Conservation (phyloP, 2,797 vertebrate species). For the Moxostoma hubbsi region DNA sequence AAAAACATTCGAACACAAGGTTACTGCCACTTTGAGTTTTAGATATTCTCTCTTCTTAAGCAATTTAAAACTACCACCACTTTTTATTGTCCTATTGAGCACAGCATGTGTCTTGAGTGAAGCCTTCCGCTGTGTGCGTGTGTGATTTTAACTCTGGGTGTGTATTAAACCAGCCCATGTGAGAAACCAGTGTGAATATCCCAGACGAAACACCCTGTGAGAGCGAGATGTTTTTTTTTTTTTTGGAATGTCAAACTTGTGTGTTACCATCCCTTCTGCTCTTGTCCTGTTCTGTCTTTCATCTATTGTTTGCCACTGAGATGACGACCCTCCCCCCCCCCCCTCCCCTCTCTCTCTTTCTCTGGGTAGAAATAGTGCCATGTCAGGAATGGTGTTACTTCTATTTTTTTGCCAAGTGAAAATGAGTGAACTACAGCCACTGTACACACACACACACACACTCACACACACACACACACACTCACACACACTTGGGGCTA, state of each 20-base stretch:
- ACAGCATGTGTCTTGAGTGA: conserved; percentile 16
- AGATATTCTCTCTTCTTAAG: neutral
- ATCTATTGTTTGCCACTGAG: conserved; percentile 53
- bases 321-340: conserved; percentile 72
- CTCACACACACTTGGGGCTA: conserved; percentile 53
- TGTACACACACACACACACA: neutral
- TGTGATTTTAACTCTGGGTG: conserved; percentile 10
- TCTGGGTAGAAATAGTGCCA: conserved; percentile 60
- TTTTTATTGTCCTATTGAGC: conserved; percentile 14
- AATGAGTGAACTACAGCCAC: conserved; percentile 66
- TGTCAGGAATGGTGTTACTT: conserved; percentile 71
- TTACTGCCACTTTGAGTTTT: neutral
- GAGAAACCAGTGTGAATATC: conserved; percentile 17
- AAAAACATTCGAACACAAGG: no score
- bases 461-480: conserved; percentile 20
- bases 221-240: neutral
- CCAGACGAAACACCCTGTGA: neutral
- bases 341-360: conserved; percentile 49
- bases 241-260: conserved; percentile 38
- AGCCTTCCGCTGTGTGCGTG: conserved; percentile 8
- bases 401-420: conserved; percentile 71
- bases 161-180: neutral
- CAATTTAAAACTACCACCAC: neutral
- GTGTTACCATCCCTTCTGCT: conserved; percentile 31
- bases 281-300: conserved; percentile 32